Base-by-base conservation (phyloP, 2,888 invertebrate genomes). In the Eristalinus aeneus region DNA sequence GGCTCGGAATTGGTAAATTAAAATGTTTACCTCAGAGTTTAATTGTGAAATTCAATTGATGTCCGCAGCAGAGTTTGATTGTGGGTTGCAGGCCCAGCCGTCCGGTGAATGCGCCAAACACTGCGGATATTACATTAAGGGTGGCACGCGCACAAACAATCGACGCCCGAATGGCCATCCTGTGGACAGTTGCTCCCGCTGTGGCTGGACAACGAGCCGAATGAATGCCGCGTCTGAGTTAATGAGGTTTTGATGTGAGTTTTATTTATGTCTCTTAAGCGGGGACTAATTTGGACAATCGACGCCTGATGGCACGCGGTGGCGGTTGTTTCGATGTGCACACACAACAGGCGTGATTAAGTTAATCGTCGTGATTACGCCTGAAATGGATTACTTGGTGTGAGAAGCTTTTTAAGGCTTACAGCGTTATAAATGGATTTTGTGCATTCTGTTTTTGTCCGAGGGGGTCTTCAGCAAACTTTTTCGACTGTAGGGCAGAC, bases 181-280 rank as follows among this genome's bases (percentile, higher is more conserved):
- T 27, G 27, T 5, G 27, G 5, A 27, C 27, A 5, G 27, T 27
- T 2, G 27, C 27, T 27, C 27, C 27, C 5, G 27, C 54, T 58
- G 27, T 36, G 67, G 63, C 31, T 46, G 39, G 39, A 71, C n/a
- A 36, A 22, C 27, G 5, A 27, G 27, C n/a, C 27, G 27, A 3
- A 36, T 6, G 20, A 39, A 72, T 36, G 77, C 60, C 54, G 39
- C 16, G 27, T 27, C 71, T 12, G 64, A 64, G 77, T 58, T 82
- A 82, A 82, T 78, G 82, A 78, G 77, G 72, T 82, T 82, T 82
- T 73, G 67, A 77, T 82, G 77, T 72, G 61, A 72, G 63, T 78
- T 77, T 82, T 77, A 67, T 77, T 72, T 82, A 36, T 10, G 76
- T 36, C 22, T n/a, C 53, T 10, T 31, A 10, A 46, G 60, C 58